Conservation (phyloP, 1,140 invertebrate genomes). For the Bombus superbus region DNA sequence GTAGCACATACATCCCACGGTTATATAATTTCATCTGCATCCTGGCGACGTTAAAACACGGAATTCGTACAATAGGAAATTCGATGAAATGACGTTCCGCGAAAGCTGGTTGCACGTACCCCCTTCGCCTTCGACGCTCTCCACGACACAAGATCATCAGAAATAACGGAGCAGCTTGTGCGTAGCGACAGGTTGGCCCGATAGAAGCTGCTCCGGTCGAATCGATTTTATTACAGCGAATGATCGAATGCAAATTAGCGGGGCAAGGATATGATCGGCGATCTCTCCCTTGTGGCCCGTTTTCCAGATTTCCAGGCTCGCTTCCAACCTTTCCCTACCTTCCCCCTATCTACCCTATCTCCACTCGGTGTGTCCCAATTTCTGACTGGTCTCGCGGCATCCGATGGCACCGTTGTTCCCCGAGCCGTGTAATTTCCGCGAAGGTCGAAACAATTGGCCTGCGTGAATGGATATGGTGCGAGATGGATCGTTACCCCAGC, state of each 20-base stretch:
- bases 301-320: conserved; percentile 55
- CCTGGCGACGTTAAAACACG: background rate
- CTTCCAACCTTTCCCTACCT: conserved; percentile 1
- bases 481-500: conserved; percentile 16
- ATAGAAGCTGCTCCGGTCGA: background rate
- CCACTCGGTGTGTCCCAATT: conserved; percentile 29
- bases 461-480: conserved; percentile 17
- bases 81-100: background rate
- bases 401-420: conserved; percentile 44
- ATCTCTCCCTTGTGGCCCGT: conserved; percentile 40
- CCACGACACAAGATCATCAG: background rate
- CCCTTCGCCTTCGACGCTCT: background rate
- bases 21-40: background rate
- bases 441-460: conserved; percentile 59
- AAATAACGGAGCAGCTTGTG: background rate
- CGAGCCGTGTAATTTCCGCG: conserved; percentile 60
- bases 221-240: conserved; percentile 66
- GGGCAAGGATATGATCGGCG: conserved; percentile 49
- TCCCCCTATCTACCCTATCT: background rate
- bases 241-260: conserved; percentile 69
- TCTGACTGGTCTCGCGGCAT: conserved; percentile 18
- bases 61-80: background rate
- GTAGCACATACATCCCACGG: background rate
- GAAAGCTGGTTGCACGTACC: background rate
- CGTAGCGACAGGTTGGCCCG: background rate